Conservation (phyloP, 2,888 invertebrate genomes). For the Pharmacophagus antenor region DNA sequence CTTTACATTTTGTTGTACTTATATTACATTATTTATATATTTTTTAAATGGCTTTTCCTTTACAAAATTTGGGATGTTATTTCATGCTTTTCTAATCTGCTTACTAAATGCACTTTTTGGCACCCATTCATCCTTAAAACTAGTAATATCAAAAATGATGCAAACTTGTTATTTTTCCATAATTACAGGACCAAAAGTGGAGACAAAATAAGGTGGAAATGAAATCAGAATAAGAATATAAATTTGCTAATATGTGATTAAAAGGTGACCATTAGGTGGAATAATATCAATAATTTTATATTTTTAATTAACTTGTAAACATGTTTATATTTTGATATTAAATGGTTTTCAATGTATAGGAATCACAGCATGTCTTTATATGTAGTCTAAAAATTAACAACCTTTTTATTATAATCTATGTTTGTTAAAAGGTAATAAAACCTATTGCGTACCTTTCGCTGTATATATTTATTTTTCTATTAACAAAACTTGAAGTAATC, state of each 20-base stretch:
- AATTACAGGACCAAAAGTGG: slow-evolving; percentile 77
- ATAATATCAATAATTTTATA: slow-evolving; percentile 51
- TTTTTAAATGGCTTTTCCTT: too few species aligned
- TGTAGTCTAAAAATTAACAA: slow-evolving; percentile 46
- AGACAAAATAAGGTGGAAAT: slow-evolving; percentile 71
- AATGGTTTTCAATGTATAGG: slow-evolving; percentile 51
- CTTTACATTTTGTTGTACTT: too few species aligned
- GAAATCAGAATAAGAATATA: slow-evolving; percentile 57
- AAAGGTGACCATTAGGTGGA: slow-evolving; percentile 31
- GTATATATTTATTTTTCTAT: slow-evolving; percentile 24
- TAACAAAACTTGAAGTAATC: slow-evolving; percentile 14
- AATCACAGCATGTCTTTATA: slow-evolving; percentile 63
- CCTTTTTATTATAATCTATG: slow-evolving; percentile 17
- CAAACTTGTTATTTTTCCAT: slow-evolving; percentile 28
- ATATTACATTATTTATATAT: too few species aligned
- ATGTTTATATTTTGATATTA: slow-evolving; percentile 51
- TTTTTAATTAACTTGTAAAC: slow-evolving; percentile 38
- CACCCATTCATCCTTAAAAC: background rate
- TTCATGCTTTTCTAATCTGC: too few species aligned
- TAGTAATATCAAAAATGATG: background rate
- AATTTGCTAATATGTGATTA: slow-evolving; percentile 33
- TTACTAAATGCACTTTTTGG: background rate
- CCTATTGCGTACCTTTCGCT: slow-evolving; percentile 14
- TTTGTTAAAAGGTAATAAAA: slow-evolving; percentile 30
- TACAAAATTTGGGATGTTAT: too few species aligned